phyloP scores from a whole-genome alignment of 2,797 vertebrate species.

The Oceanodroma leucorhoa region DNA sequence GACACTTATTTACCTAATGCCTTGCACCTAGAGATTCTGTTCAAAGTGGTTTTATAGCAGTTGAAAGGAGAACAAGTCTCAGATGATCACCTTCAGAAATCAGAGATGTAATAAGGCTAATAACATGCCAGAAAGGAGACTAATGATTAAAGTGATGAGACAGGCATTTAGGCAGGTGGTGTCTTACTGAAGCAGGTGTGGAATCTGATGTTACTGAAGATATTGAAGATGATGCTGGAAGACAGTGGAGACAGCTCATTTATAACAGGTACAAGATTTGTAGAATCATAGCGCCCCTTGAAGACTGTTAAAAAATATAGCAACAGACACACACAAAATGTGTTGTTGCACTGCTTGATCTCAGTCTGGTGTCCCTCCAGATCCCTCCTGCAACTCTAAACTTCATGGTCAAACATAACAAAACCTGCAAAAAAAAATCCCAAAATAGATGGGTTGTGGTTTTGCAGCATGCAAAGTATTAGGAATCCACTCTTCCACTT shows the following conservation, averaged over 20 bases:
- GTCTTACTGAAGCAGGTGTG: neutral
- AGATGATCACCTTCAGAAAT: neutral
- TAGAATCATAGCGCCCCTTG: neutral
- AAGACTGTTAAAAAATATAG: neutral
- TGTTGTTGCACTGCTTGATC: neutral
- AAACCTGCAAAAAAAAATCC: fast-evolving
- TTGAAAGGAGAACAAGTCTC: neutral
- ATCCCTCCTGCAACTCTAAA: neutral
- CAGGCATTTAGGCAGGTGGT: neutral
- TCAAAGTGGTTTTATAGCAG: neutral
- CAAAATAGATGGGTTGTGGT: fast-evolving
- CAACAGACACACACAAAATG: neutral
- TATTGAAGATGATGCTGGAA: neutral
- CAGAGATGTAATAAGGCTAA: neutral
- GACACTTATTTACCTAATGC: neutral
- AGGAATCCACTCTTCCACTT: neutral
- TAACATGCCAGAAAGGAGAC: neutral
- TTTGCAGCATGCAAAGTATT: neutral
- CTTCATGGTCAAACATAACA: neutral
- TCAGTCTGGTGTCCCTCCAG: neutral
- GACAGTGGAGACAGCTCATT: neutral
- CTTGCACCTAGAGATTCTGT: neutral
- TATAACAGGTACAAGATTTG: neutral
- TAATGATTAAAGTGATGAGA: neutral
- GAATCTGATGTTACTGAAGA: neutral